Percentiles rank a stretch among this genome's conserved stretches.
Conservation (phyloP, 2,888 invertebrate species). For the Agonopterix subpropinquella region DNA sequence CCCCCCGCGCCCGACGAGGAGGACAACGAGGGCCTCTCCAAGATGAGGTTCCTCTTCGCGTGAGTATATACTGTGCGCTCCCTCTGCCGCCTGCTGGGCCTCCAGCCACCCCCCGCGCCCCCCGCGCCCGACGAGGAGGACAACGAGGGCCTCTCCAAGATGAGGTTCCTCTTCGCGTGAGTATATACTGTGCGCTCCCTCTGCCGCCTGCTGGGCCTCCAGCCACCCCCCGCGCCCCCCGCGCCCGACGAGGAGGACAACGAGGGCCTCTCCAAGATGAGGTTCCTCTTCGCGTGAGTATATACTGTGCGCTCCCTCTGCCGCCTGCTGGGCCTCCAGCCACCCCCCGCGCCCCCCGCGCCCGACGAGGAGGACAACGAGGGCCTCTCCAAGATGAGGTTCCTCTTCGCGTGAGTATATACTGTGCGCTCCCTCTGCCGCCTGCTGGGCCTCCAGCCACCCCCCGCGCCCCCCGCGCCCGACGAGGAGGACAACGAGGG, state of each 20-base stretch:
- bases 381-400: slow-evolving; percentile 82
- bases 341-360: slow-evolving; percentile 45
- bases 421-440: slow-evolving; percentile 86
- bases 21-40: slow-evolving; percentile 77
- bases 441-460: slow-evolving; percentile 78
- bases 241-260: slow-evolving; percentile 65
- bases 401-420: slow-evolving; percentile 84
- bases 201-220: slow-evolving; percentile 83
- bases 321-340: slow-evolving; percentile 80
- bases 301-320: slow-evolving; percentile 87
- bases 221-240: slow-evolving; percentile 58
- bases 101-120: slow-evolving; percentile 64
- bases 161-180: slow-evolving; percentile 86
- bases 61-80: too few relatives aligned
- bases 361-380: slow-evolving; percentile 70
- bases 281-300: slow-evolving; percentile 86
- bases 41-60: slow-evolving; percentile 85
- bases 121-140: slow-evolving; percentile 64
- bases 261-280: slow-evolving; percentile 79
- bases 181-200: slow-evolving; percentile 85
- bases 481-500: slow-evolving; percentile 72
- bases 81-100: slow-evolving; percentile 84
- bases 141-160: slow-evolving; percentile 77
- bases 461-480: slow-evolving; percentile 52
- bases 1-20: slow-evolving; percentile 52